Evolutionary conservation across 2,113 vertebrate species (phyloP).

Genomic region (Aspidoscelis tigris): DNA sequence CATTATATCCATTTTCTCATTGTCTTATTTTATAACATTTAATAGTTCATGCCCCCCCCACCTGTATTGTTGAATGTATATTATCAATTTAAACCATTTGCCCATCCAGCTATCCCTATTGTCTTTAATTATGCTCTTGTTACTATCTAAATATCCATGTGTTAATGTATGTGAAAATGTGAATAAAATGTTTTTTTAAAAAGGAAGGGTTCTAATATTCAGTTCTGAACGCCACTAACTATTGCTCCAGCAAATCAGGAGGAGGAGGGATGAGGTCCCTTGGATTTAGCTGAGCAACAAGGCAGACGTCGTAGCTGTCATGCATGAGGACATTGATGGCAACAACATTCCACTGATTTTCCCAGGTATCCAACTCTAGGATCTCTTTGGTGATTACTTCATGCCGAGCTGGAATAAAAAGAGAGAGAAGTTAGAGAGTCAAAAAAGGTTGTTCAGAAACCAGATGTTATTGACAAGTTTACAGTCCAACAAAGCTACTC

Average conservation of each 20-base stretch:
- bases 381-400: constrained; percentile 94
- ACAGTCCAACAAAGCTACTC: constrained; percentile 2
- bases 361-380: constrained; percentile 90
- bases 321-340: constrained; percentile 89
- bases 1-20: too few relatives aligned
- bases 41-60: too few relatives aligned
- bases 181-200: too few relatives aligned
- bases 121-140: too few relatives aligned
- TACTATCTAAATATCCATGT: too few relatives aligned
- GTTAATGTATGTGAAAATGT: too few relatives aligned
- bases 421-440: constrained; percentile 1
- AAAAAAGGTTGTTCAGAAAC: constrained; percentile 17
- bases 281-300: constrained; percentile 93
- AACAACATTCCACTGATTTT: constrained; percentile 91
- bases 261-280: constrained; percentile 92
- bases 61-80: too few relatives aligned
- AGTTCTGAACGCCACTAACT: constrained; percentile 36
- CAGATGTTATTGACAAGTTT: neutral
- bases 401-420: constrained; percentile 85
- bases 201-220: too few relatives aligned
- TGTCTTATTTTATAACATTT: too few relatives aligned
- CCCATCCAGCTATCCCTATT: too few relatives aligned
- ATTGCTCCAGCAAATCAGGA: constrained; percentile 81
- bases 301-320: constrained; percentile 93
- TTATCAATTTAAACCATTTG: too few relatives aligned